Evolutionary conservation across 2,888 invertebrate species (phyloP).

Genomic region (Dichetophora obliterata): DNA sequence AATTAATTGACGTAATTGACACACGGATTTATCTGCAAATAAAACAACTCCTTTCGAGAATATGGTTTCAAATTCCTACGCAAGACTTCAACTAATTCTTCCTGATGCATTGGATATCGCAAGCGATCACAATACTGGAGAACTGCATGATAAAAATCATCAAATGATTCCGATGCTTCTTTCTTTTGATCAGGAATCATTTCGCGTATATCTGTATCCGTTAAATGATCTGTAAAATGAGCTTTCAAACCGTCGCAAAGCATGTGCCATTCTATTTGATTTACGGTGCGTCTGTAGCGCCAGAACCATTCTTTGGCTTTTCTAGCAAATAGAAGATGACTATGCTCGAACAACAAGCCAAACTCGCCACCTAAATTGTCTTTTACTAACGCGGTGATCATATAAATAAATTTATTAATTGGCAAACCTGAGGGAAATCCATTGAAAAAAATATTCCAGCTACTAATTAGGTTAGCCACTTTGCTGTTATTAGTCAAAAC

Average conservation of each 20-base stretch:
- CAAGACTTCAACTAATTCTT: slow-evolving; percentile 22
- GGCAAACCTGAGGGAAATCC: slow-evolving; percentile 6
- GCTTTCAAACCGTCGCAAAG: slow-evolving; percentile 21
- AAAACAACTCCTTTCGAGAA: not conserved
- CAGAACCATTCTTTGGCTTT: slow-evolving; percentile 34
- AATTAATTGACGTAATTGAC: no score
- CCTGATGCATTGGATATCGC: slow-evolving; percentile 4
- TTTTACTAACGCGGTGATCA: slow-evolving; percentile 2
- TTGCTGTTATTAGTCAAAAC: slow-evolving; percentile 21
- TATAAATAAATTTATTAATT: slow-evolving; percentile 25
- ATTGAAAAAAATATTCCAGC: slow-evolving; percentile 16
- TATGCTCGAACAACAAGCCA: slow-evolving; percentile 3
- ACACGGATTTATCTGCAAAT: no score
- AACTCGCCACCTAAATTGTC: slow-evolving; percentile 19
- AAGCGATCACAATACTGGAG: slow-evolving; percentile 14
- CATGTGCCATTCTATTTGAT: slow-evolving; percentile 6
- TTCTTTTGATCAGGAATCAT: slow-evolving; percentile 29
- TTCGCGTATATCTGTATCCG: slow-evolving; percentile 31
- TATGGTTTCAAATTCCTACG: slow-evolving; percentile 27
- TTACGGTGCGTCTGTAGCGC: slow-evolving; percentile 1
- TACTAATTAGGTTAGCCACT: slow-evolving; percentile 13
- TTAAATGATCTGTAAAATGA: slow-evolving; percentile 17
- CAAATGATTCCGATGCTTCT: slow-evolving; percentile 14
- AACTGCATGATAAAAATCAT: slow-evolving; percentile 24
- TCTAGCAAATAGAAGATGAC: slow-evolving; percentile 7